Percentiles rank a stretch among this genome's conserved stretches.
phyloP scores from a whole-genome alignment of 2,113 vertebrate genomes.

The Percina caprodes region DNA sequence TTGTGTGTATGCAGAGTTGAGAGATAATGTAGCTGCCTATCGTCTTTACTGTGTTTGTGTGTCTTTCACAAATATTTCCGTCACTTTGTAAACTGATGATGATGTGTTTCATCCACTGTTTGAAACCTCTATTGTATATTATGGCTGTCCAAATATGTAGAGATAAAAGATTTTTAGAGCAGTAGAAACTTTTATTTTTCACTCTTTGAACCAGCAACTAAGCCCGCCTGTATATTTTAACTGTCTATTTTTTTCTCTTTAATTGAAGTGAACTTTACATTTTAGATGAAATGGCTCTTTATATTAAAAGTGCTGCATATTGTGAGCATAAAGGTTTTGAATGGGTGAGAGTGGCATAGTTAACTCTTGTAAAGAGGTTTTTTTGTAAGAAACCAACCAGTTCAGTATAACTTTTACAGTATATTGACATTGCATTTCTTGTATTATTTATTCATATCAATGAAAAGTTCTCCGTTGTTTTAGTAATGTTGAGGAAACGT shows the following conservation, averaged over 20 bases:
- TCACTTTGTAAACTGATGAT: conserved; percentile 59
- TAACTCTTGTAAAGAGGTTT: conserved; percentile 73
- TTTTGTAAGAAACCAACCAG: conserved; percentile 73
- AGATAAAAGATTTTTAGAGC: conserved; percentile 72
- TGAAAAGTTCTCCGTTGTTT: conserved; percentile 80
- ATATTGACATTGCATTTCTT: conserved; percentile 83
- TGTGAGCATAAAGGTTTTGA: conserved; percentile 87
- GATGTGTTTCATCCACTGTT: conserved; percentile 65
- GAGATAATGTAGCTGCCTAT: conserved; percentile 70
- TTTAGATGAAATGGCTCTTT: conserved; percentile 87
- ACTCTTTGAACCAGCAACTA: conserved; percentile 78
- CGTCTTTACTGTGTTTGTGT: conserved; percentile 53
- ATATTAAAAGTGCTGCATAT: conserved; percentile 88
- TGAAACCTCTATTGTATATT: conserved; percentile 72
- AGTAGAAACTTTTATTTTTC: conserved; percentile 80
- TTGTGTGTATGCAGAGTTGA: conserved; percentile 52
- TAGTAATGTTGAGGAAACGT: conserved; percentile 73
- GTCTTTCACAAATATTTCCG: conserved; percentile 44
- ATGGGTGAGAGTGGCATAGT: conserved; percentile 69
- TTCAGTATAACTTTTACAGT: conserved; percentile 74
- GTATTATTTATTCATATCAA: conserved; percentile 89
- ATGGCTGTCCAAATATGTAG: conserved; percentile 72
- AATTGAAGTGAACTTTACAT: conserved; percentile 79
- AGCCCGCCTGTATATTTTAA: conserved; percentile 72
- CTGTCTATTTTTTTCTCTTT: conserved; percentile 66